Base-by-base conservation (phyloP, 2,888 invertebrate species). In the Archips xylosteana region DNA sequence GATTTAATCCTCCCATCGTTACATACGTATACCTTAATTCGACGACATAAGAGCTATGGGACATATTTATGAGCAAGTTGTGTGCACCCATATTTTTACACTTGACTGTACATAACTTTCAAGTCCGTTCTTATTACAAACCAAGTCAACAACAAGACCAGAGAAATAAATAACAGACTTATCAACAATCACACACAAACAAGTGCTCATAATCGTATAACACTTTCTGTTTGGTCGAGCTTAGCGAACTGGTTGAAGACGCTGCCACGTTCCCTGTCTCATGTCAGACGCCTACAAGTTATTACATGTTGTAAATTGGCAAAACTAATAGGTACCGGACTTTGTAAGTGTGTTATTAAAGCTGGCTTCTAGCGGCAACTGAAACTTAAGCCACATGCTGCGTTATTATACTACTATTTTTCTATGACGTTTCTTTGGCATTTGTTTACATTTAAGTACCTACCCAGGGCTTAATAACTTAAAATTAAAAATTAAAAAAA, bases 291-390 rank as follows among this genome's bases (percentile, higher is more conserved):
- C 64, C 69, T 61, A 66, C 74, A 70, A 76, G 75, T 72, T 76
- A 74, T 74, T 71, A 71, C 70, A 61, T 32, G 68, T 67, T 60
- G 72, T 77, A 74, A 76, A 77, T 77, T 70, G 70, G 74, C 62
- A 71, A 74, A 74, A 76, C 66, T 75, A 74, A 71, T 75, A 66
- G 71, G 54, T 76, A 45, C 47, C 54, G 65, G 67, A 71, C 66
- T 70, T 68, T 49, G 65, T 36, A 57, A 63, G 9, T 73, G 62
- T 75, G 32, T 32, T 57, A 32, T 32, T n/a, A 32, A 57, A 57
- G 3, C 9, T 12, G 57, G 10, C 32, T 57, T 23, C 6, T 54
- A 54, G 13, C 54, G 9, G 49, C 49, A 3, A 13, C 23, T 15
- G 0, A 23, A 23, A 23, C 54, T 9, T 8, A 9, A 51, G 15